Percentiles rank a stretch among this genome's conserved stretches.
phyloP scores from a whole-genome alignment of 2,113 vertebrate genomes.

The Corythornis madagascariensis region DNA sequence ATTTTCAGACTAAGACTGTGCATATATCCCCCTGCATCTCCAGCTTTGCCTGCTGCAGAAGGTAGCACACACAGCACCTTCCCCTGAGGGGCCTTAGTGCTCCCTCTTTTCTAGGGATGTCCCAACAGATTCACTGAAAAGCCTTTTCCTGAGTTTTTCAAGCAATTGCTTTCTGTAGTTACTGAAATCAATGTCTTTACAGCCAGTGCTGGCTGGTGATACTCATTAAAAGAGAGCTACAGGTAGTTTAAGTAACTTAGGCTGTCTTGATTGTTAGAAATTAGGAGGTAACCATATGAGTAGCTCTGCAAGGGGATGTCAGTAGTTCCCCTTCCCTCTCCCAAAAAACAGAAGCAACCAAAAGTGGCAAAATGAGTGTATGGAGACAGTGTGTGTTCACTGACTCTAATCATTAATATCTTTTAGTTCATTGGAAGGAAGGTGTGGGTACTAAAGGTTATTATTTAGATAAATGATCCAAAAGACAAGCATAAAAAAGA shows the following conservation, averaged over 20 bases:
- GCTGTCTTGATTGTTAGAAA: neutral
- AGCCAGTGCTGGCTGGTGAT: neutral
- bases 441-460: conserved; percentile 1
- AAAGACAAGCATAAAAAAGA: conserved; percentile 64
- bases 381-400: neutral
- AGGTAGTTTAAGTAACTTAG: neutral
- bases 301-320: neutral
- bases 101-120: neutral
- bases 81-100: neutral
- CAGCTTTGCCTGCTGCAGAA: neutral
- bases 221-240: neutral
- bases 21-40: neutral
- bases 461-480: conserved; percentile 61
- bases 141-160: neutral
- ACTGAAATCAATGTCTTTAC: neutral
- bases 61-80: neutral
- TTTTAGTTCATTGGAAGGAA: conserved; percentile 47
- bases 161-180: neutral
- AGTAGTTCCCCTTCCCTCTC: accelerated
- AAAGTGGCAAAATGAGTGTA: neutral
- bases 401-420: neutral
- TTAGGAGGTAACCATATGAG: neutral
- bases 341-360: neutral
- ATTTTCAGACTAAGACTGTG: neutral
- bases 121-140: neutral